Percentiles rank a stretch among this genome's conserved stretches.
Conservation (phyloP, 2,888 invertebrate genomes). For the Protonemura montana region DNA sequence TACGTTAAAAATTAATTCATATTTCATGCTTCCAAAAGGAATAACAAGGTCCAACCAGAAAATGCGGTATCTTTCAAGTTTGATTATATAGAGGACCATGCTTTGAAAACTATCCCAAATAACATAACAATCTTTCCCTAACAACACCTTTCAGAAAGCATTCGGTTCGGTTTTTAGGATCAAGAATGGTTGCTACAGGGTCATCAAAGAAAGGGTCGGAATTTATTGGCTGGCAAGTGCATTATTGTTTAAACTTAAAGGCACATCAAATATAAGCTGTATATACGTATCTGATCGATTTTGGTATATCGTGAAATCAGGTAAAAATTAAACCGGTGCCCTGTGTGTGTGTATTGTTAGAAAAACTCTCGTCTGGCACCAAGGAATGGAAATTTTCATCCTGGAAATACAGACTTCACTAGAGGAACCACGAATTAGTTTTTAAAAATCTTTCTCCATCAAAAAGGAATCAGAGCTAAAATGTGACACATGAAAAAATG, state of each 20-base stretch:
- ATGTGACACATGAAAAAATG: not conserved
- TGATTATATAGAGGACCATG: not conserved
- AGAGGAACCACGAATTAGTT: too few species aligned
- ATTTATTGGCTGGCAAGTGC: not conserved
- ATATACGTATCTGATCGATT: not conserved
- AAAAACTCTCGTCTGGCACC: too few species aligned
- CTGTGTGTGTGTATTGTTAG: not conserved
- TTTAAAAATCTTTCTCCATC: too few species aligned
- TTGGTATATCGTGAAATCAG: not conserved
- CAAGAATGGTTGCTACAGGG: not conserved
- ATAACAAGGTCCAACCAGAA: not conserved
- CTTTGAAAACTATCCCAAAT: not conserved
- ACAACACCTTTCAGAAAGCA: not conserved
- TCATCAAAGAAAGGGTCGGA: not conserved
- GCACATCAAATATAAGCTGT: not conserved
- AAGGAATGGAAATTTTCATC: too few species aligned
- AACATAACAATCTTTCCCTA: not conserved
- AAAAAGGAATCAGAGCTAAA: too few species aligned
- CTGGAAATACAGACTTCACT: too few species aligned
- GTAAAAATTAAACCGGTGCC: not conserved
- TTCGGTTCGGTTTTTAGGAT: not conserved
- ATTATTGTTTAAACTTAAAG: not conserved
- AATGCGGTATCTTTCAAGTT: not conserved
- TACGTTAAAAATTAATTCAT: too few species aligned
- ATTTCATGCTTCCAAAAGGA: not conserved